phyloP scores from a whole-genome alignment of 2,113 vertebrate genomes.

The Anthoscopus minutus region DNA sequence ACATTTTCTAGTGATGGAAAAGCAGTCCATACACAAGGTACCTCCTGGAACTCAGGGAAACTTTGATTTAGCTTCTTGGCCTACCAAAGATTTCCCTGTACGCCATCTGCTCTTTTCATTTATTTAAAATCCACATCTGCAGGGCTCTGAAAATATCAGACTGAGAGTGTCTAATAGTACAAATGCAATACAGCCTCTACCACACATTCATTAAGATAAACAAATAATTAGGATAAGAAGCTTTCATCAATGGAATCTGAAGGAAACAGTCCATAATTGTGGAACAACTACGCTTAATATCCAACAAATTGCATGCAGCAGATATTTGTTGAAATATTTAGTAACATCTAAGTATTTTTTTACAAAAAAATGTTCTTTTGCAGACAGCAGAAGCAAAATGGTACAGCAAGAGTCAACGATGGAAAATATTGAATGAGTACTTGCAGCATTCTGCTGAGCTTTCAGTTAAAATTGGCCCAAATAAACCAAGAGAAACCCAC shows the following conservation, averaged over 20 bases:
- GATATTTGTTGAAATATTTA: not conserved
- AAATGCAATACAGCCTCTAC: not conserved
- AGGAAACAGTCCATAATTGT: not conserved
- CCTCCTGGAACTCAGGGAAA: not conserved
- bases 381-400: not conserved
- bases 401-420: not conserved
- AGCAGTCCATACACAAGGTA: not conserved
- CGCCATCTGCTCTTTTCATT: not conserved
- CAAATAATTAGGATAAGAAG: slow-evolving; percentile 9
- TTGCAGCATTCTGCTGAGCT: not conserved
- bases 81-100: not conserved
- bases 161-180: not conserved
- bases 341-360: not conserved
- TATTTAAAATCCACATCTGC: slow-evolving; percentile 14
- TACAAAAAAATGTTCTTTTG: not conserved
- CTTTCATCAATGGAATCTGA: not conserved
- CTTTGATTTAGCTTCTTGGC: not conserved
- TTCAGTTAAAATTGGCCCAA: not conserved
- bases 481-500: not conserved
- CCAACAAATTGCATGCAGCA: not conserved
- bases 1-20: not conserved
- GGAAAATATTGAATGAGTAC: not conserved
- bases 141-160: slow-evolving; percentile 1
- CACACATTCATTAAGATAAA: not conserved
- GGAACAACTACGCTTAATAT: not conserved